These are phyloP conservation scores for Calidris pygmaea DNA, from an alignment of 2,113 vertebrate species.

Conservation along the genomic window DNA sequence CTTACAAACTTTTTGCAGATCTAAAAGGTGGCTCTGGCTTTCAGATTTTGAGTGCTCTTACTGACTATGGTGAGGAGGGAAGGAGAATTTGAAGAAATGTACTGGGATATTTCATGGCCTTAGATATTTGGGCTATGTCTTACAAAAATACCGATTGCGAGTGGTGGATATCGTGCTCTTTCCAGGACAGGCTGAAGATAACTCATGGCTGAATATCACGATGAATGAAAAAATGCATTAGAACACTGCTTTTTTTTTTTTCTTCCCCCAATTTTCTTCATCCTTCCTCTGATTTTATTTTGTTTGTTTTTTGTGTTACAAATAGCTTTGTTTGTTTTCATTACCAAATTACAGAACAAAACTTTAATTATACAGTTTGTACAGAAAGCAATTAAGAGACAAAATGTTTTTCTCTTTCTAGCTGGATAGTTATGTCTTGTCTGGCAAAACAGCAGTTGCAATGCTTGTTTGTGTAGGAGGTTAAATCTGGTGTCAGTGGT, in stretches of 20 bases:
- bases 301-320: slow-evolving; percentile 32
- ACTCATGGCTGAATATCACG: background rate
- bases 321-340: slow-evolving; percentile 70
- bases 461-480: slow-evolving; percentile 1
- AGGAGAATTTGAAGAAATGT: background rate
- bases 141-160: background rate
- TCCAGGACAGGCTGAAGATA: slow-evolving; percentile 38
- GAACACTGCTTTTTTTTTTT: background rate
- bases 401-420: slow-evolving; percentile 62
- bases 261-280: background rate
- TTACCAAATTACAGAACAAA: slow-evolving; percentile 71
- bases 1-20: fast-evolving
- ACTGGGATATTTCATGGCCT: background rate
- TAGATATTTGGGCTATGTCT: background rate
- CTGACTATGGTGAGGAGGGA: background rate
- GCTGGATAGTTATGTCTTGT: slow-evolving; percentile 39
- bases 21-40: background rate
- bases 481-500: slow-evolving; percentile 20
- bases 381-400: slow-evolving; percentile 70
- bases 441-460: slow-evolving; percentile 3
- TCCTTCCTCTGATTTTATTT: slow-evolving; percentile 54
- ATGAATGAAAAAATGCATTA: background rate
- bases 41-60: background rate
- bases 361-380: slow-evolving; percentile 72
- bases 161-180: slow-evolving; percentile 35